Percentiles rank a stretch among this genome's conserved stretches.
phyloP scores from a whole-genome alignment of 2,113 vertebrate species.

The Carassius carassius region DNA sequence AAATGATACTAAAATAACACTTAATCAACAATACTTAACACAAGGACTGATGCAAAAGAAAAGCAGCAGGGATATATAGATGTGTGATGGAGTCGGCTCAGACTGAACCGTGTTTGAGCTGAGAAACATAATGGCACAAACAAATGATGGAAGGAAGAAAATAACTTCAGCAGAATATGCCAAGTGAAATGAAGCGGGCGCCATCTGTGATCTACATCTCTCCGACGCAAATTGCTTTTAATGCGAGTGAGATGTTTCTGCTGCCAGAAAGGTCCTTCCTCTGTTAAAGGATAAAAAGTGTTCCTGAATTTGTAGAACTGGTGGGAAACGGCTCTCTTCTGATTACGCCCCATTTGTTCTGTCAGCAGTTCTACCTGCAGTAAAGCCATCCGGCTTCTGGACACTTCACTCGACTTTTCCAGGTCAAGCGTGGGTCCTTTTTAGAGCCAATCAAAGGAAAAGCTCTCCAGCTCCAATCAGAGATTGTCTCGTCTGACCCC shows the following conservation, averaged over 20 bases:
- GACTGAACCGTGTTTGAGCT: not conserved
- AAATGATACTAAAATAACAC: not conserved
- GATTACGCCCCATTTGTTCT: slow-evolving; percentile 30
- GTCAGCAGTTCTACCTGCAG: slow-evolving; percentile 45
- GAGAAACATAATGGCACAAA: slow-evolving; percentile 7
- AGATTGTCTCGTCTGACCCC: not conserved
- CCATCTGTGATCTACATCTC: slow-evolving; percentile 35
- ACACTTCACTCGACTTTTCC: slow-evolving; percentile 46
- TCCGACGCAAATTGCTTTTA: slow-evolving; percentile 12
- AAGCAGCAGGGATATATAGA: not conserved
- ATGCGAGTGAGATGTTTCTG: slow-evolving; percentile 1
- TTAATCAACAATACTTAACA: no score
- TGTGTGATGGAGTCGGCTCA: not conserved
- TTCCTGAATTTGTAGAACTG: not conserved
- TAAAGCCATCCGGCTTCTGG: slow-evolving; percentile 18
- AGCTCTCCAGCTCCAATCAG: not conserved
- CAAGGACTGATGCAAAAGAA: no score
- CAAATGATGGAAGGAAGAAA: slow-evolving; percentile 7
- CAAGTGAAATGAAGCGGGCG: slow-evolving; percentile 2
- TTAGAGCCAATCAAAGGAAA: slow-evolving; percentile 38
- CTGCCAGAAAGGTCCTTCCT: slow-evolving; percentile 12
- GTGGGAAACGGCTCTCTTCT: slow-evolving; percentile 16
- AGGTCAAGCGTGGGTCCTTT: slow-evolving; percentile 31
- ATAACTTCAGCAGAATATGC: slow-evolving; percentile 15
- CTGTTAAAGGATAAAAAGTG: slow-evolving; percentile 1